Base-by-base conservation (phyloP, 2,888 invertebrate genomes). In the Thereva nobilitata region DNA sequence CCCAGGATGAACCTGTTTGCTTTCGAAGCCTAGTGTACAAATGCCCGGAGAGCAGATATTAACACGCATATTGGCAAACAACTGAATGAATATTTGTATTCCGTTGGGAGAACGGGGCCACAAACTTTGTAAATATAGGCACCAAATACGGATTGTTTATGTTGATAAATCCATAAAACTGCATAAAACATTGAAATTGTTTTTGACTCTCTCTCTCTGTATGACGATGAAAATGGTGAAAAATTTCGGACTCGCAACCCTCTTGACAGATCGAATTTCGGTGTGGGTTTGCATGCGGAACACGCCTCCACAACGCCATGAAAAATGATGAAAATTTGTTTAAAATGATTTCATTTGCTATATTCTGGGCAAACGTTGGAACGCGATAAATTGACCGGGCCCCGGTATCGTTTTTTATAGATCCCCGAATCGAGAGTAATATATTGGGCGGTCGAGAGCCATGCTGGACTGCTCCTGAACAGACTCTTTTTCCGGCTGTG, bases 401-500 rank as follows among this genome's bases (percentile, higher is more conserved):
- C 8, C 52, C 52, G 52, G 37, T 9, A 52, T 52, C 52, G 35
- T 52, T 35, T 38, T 7, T 5, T 42, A 35, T 37, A n/a, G 35
- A n/a, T 10, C 35, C 37, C 9, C 52, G 35, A 37, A 7, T 9
- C n/a, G 35, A 37, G 34, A 9, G 50, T 35, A 35, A 23, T 23
- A n/a, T 34, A 23, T 50, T 23, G 50, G 23, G 50, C 34, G 50
- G 50, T 8, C 3, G 52, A 23, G 52, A 52, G 38, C n/a, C 52
- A 37, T 52, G 52, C 7, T 34, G 52, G 52, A 23, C 38, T 52
- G 35, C 52, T 52, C 38, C n/a, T 52, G 37, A 52, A 38, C n/a
- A 52, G n/a, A 52, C 52, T 52, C n/a, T 37, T 52, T 52, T 52
- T 52, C 52, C 52, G 52, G 34, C 52, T 52, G 52, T 35, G 52